Conservation (phyloP, 2,797 vertebrate species). For the Mallotus villosus region DNA sequence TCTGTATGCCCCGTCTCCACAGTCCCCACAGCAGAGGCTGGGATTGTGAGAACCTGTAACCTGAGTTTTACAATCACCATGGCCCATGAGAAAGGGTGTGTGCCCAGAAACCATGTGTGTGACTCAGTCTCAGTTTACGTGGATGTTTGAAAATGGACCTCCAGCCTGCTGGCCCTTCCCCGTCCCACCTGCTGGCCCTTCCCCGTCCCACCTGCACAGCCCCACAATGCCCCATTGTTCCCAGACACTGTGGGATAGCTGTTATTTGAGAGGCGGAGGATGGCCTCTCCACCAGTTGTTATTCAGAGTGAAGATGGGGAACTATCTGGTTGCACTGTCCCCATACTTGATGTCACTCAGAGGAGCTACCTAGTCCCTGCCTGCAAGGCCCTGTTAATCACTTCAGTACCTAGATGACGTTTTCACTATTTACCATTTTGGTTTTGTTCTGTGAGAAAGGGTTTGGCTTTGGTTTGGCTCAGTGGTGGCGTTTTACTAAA, state of each 20-base stretch:
- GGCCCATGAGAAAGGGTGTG: slow-evolving; percentile 58
- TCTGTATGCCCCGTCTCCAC: slow-evolving; percentile 4
- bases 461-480: background rate
- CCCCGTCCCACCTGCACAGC: slow-evolving; percentile 66
- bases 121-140: slow-evolving; percentile 37
- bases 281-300: slow-evolving; percentile 60
- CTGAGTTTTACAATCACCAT: slow-evolving; percentile 40
- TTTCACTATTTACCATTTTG: background rate
- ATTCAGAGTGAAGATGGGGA: slow-evolving; percentile 65
- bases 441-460: background rate
- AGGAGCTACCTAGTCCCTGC: slow-evolving; percentile 25
- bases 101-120: slow-evolving; percentile 10
- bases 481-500: no score
- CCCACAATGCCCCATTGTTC: slow-evolving; percentile 73
- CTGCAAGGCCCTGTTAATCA: background rate
- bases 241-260: slow-evolving; percentile 59
- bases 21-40: slow-evolving; percentile 45
- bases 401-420: background rate
- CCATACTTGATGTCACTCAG: slow-evolving; percentile 41
- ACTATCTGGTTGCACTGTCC: slow-evolving; percentile 59
- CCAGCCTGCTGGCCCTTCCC: slow-evolving; percentile 45
- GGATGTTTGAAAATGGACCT: slow-evolving; percentile 53
- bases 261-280: slow-evolving; percentile 71
- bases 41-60: slow-evolving; percentile 52
- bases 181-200: slow-evolving; percentile 70